Conservation (phyloP, 2,888 invertebrate genomes). For the Thysanoteuthis rhombus region DNA sequence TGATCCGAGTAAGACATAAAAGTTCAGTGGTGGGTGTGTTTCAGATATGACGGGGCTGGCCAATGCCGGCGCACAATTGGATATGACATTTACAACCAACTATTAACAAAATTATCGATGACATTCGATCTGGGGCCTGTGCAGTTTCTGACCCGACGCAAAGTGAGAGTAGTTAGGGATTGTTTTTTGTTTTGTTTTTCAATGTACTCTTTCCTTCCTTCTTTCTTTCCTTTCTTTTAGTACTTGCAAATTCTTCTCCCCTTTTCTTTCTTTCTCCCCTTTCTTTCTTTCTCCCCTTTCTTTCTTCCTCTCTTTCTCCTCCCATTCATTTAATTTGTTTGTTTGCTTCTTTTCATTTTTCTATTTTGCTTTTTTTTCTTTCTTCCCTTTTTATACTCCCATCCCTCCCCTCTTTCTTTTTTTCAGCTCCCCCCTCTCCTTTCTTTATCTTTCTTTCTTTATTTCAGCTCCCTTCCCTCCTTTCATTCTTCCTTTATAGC, state of each 20-base stretch:
- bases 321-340: neutral
- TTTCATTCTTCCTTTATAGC: neutral
- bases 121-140: conserved; percentile 12
- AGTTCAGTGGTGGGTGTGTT: neutral
- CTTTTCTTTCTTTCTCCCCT: neutral
- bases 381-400: neutral
- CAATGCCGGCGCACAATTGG: neutral
- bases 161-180: neutral
- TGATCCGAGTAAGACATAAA: neutral
- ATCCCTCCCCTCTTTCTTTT: too few relatives aligned
- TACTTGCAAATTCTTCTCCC: too few relatives aligned
- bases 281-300: neutral
- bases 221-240: neutral
- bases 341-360: neutral
- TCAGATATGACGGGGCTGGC: neutral
- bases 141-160: neutral
- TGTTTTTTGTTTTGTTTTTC: neutral
- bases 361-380: neutral
- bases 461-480: neutral
- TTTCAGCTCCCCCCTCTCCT: too few relatives aligned
- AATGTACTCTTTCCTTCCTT: neutral
- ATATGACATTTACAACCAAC: neutral
- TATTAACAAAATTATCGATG: neutral
- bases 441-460: too few relatives aligned
- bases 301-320: neutral